These are phyloP conservation scores for Acestrorhynchus altus DNA, from an alignment of 2,797 vertebrate genomes.

Conservation along the genomic window DNA sequence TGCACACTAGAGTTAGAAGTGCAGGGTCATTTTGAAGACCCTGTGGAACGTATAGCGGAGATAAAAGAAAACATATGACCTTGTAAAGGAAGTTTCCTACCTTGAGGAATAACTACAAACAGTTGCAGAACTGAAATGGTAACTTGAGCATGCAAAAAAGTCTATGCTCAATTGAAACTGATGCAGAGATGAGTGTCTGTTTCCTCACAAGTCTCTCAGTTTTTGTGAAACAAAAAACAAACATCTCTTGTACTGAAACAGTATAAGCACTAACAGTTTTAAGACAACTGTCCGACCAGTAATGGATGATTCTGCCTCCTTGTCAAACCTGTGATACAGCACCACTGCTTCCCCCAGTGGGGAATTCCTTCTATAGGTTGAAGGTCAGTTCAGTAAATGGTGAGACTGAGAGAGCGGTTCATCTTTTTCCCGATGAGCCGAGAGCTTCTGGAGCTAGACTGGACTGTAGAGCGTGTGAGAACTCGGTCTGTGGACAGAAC, in stretches of 20 bases:
- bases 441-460: constrained; percentile 83
- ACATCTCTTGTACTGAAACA: constrained; percentile 42
- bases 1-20: constrained; percentile 65
- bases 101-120: constrained; percentile 39
- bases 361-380: background rate
- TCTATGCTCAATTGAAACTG: constrained; percentile 12
- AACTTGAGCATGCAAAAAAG: constrained; percentile 1
- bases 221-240: constrained; percentile 13
- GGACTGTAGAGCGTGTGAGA: constrained; percentile 90
- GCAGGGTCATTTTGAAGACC: constrained; percentile 61
- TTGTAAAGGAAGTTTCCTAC: constrained; percentile 29
- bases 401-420: constrained; percentile 95
- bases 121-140: constrained; percentile 37
- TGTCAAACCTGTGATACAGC: constrained; percentile 60
- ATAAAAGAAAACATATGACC: constrained; percentile 37
- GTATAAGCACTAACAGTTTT: constrained; percentile 47
- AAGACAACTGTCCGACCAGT: constrained; percentile 24
- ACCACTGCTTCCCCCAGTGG: constrained; percentile 35
- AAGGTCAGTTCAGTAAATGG: constrained; percentile 87
- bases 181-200: background rate
- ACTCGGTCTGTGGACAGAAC: constrained; percentile 89
- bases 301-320: constrained; percentile 26
- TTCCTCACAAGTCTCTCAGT: background rate
- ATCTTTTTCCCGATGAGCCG: constrained; percentile 97
- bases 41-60: constrained; percentile 47